phyloP scores from a whole-genome alignment of 2,888 invertebrate genomes.

The Charanyca ferruginea region DNA sequence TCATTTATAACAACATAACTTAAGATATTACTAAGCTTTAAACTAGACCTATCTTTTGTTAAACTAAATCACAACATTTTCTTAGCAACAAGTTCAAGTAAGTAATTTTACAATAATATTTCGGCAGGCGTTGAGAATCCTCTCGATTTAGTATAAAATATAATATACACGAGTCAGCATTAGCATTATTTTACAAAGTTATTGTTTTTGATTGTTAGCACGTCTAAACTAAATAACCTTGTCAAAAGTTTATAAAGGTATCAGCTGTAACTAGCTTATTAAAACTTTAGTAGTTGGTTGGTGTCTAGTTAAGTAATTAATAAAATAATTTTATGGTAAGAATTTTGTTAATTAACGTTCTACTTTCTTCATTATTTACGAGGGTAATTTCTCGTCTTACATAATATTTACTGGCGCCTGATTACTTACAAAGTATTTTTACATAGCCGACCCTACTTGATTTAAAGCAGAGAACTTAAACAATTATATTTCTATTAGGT shows the following conservation, averaged over 20 bases:
- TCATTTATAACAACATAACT: too few relatives aligned
- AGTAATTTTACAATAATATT: not conserved
- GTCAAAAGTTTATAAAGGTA: slow-evolving; percentile 7
- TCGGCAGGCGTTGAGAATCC: not conserved
- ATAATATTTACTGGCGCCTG: not conserved
- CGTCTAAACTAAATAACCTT: not conserved
- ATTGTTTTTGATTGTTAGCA: not conserved
- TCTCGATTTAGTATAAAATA: not conserved
- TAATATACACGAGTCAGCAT: too few relatives aligned
- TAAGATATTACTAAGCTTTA: too few relatives aligned
- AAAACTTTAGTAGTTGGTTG: slow-evolving; percentile 27
- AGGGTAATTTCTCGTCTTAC: not conserved
- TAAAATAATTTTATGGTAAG: slow-evolving; percentile 1
- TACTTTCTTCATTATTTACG: not conserved
- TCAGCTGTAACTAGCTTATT: slow-evolving; percentile 31
- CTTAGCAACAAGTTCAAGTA: not conserved
- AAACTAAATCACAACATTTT: not conserved
- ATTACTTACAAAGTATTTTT: not conserved
- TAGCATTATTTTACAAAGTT: not conserved
- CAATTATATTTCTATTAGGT: too few relatives aligned
- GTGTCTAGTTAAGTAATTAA: slow-evolving; percentile 19
- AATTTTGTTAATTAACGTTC: not conserved
- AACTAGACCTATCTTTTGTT: too few relatives aligned
- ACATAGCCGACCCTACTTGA: too few relatives aligned
- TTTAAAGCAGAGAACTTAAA: too few relatives aligned